A percentile compares a stretch with the other conserved stretches of the same genome.
These are phyloP conservation scores for Sisor rabdophorus DNA, from an alignment of 2,113 vertebrate genomes.

Conservation along the genomic window DNA sequence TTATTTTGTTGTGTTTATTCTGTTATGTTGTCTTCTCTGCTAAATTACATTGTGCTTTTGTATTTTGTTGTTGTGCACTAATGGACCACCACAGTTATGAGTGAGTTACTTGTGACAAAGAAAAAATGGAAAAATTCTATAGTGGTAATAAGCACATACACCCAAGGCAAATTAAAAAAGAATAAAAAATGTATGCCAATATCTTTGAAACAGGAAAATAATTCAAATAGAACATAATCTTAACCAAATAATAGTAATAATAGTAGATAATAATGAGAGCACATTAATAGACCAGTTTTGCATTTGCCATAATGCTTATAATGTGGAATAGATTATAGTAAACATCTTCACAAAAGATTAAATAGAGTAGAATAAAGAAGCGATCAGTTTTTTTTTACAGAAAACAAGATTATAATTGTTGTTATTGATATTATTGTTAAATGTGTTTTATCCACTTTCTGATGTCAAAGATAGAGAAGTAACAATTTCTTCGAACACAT, in stretches of 20 bases:
- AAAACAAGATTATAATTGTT: constrained; percentile 7
- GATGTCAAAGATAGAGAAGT: constrained; percentile 16
- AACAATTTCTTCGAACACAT: background rate
- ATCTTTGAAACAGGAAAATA: background rate
- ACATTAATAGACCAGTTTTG: background rate
- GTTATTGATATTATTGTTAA: background rate
- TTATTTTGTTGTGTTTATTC: no score
- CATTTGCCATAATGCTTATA: background rate
- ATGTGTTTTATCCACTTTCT: constrained; percentile 1
- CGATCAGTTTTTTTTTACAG: background rate
- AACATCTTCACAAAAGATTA: background rate
- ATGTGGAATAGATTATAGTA: no score
- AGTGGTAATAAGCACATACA: background rate
- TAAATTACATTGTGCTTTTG: no score
- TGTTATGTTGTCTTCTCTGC: no score
- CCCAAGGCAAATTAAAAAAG: background rate
- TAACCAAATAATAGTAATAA: no score
- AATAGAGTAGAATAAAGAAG: background rate
- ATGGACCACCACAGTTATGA: no score
- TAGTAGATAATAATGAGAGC: no score
- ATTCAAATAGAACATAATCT: background rate
- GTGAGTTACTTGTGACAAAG: no score
- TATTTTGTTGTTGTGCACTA: no score
- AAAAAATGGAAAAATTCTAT: background rate
- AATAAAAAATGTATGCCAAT: background rate